Percentiles rank a stretch among this genome's conserved stretches.
Conservation (phyloP, 2,113 vertebrate genomes). For the Craseonycteris thonglongyai region DNA sequence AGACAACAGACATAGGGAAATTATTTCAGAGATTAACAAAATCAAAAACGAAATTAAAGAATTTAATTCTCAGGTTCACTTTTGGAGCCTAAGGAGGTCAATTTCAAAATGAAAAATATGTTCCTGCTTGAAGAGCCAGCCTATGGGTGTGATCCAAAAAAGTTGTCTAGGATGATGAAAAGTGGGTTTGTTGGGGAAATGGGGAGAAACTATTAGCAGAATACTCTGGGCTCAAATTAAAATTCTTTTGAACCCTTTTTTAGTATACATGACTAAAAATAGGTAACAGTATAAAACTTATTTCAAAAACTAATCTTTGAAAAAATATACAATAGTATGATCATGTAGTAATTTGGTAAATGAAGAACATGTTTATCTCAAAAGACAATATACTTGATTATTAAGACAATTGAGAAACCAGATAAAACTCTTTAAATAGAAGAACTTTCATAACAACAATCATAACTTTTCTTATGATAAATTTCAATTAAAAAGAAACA, state of each 20-base stretch:
- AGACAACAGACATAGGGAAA: neutral
- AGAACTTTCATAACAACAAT: neutral
- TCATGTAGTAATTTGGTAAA: neutral
- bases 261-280: neutral
- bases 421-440: neutral
- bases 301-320: neutral
- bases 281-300: neutral
- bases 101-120: neutral
- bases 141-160: neutral
- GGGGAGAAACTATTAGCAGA: neutral
- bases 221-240: neutral
- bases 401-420: neutral
- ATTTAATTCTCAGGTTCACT: neutral
- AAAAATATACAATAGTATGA: neutral
- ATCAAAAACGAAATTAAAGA: neutral
- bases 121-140: neutral
- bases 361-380: neutral
- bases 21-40: neutral
- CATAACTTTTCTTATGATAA: neutral
- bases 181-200: neutral
- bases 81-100: neutral
- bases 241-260: neutral
- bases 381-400: neutral
- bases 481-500: neutral
- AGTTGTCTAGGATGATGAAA: neutral